Percentiles rank a stretch among this genome's conserved stretches.
Evolutionary conservation across 2,797 vertebrate species (phyloP).

Genomic region (Luscinia megarhynchos): DNA sequence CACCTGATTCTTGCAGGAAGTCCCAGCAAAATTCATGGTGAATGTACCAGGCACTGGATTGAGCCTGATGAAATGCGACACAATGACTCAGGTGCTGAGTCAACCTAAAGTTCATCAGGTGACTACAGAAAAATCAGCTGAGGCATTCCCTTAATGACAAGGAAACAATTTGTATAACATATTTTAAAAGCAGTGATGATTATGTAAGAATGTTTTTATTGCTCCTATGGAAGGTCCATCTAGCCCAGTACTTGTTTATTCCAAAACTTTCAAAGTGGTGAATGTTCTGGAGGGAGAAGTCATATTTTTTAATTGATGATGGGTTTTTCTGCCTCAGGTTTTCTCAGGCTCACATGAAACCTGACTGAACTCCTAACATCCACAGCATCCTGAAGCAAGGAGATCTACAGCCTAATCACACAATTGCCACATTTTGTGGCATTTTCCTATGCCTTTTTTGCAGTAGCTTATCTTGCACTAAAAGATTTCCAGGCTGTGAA

Average conservation of each 20-base stretch:
- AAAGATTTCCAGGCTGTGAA: neutral
- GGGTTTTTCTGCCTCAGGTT: neutral
- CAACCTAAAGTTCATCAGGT: neutral
- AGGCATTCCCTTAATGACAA: neutral
- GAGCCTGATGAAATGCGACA: neutral
- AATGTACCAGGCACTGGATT: too few relatives aligned
- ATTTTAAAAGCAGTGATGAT: neutral
- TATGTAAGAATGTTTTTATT: neutral
- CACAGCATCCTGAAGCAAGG: neutral
- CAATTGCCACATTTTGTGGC: neutral
- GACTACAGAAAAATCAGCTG: neutral
- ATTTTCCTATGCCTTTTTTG: neutral
- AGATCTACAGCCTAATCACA: neutral
- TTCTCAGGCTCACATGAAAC: neutral
- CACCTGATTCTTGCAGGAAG: neutral
- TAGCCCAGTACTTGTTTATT: neutral
- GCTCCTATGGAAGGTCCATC: neutral
- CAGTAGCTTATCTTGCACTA: neutral
- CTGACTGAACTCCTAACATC: neutral
- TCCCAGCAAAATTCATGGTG: neutral
- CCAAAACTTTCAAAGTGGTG: neutral
- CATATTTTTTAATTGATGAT: neutral
- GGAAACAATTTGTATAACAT: neutral
- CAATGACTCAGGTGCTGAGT: neutral
- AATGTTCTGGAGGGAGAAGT: neutral